Evolutionary conservation across 2,888 invertebrate genomes (phyloP).

Genomic region (Cabera pusaria): DNA sequence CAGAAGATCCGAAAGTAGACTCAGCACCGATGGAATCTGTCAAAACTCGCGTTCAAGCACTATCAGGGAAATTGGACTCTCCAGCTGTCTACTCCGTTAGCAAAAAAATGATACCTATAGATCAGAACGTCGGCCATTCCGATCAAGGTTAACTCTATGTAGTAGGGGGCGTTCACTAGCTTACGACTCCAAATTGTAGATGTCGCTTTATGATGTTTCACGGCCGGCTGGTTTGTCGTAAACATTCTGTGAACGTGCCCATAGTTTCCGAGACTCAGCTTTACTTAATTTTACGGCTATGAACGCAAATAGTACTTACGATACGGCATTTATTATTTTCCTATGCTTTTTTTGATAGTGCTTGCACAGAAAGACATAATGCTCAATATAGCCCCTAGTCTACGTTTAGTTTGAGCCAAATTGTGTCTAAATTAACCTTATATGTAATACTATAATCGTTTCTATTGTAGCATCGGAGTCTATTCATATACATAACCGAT

Average conservation of each 20-base stretch:
- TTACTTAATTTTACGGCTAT: conserved; percentile 47
- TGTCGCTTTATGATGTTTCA: too few relatives aligned
- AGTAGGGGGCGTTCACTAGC: background rate
- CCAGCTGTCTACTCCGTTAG: conserved; percentile 73
- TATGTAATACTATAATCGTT: conserved; percentile 22
- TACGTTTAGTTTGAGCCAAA: conserved; percentile 39
- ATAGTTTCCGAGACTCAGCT: conserved; percentile 54
- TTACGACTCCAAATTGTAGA: too few relatives aligned
- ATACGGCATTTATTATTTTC: conserved; percentile 44
- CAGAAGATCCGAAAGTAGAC: conserved; percentile 66
- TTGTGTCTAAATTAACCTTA: conserved; percentile 29
- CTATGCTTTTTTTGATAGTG: conserved; percentile 43
- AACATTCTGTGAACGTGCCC: conserved; percentile 35
- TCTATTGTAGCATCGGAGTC: conserved; percentile 23
- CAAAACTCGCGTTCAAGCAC: conserved; percentile 71
- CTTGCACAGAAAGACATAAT: conserved; percentile 60
- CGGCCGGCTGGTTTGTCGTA: too few relatives aligned
- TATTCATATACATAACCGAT: conserved; percentile 19
- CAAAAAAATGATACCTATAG: conserved; percentile 68
- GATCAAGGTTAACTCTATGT: conserved; percentile 62
- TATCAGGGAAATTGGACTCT: conserved; percentile 65
- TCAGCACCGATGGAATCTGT: conserved; percentile 69
- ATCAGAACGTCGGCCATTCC: conserved; percentile 54
- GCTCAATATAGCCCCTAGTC: conserved; percentile 48
- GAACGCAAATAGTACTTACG: conserved; percentile 34